A percentile compares a stretch with the other conserved stretches of the same genome.
phyloP scores from a whole-genome alignment of 2,888 invertebrate genomes.

The Limnephilus auricula region DNA sequence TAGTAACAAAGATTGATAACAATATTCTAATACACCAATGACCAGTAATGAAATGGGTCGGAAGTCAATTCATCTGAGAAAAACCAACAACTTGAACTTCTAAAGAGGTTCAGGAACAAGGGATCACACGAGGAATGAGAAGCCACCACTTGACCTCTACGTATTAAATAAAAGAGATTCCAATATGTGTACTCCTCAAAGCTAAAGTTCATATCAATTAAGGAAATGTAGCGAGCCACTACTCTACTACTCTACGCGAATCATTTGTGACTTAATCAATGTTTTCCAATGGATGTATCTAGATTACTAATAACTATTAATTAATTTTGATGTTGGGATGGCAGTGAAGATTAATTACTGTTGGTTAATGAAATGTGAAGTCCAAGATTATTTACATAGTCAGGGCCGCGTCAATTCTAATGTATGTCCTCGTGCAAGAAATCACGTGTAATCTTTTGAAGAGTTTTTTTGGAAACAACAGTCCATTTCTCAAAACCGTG shows the following conservation, averaged over 20 bases:
- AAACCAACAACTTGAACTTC: constrained; percentile 6
- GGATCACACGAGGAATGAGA: neutral
- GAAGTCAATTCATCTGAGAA: constrained; percentile 25
- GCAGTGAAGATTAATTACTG: neutral
- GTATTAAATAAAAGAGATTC: neutral
- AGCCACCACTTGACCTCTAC: constrained; percentile 43
- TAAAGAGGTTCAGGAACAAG: constrained; percentile 33
- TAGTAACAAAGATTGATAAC: neutral
- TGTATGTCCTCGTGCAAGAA: neutral
- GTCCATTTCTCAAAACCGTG: neutral
- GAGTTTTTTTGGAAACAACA: neutral
- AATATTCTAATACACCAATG: neutral
- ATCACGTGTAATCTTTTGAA: neutral
- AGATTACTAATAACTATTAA: neutral
- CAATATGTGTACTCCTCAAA: neutral
- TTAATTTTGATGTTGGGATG: neutral
- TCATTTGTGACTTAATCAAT: neutral
- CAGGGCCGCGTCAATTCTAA: neutral
- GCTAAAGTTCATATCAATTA: neutral
- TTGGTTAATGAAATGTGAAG: neutral
- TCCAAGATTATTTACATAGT: neutral
- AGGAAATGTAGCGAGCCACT: neutral
- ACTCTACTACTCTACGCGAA: neutral
- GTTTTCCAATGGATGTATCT: neutral
- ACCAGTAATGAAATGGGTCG: constrained; percentile 17